Evolutionary conservation across 2,113 vertebrate genomes (phyloP).

Genomic region (Chelonoidis abingdonii): DNA sequence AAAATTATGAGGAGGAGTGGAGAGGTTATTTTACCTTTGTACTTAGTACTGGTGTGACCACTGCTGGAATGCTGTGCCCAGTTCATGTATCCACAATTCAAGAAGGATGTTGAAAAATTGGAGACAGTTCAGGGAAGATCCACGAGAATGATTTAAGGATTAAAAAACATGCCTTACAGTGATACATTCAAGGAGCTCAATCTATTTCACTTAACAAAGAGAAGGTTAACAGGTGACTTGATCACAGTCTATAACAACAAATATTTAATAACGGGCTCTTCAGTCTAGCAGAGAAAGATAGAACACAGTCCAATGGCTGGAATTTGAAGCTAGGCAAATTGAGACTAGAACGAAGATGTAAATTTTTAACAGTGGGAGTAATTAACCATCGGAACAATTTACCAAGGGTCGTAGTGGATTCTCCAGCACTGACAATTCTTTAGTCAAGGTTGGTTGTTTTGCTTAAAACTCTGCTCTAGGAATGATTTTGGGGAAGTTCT

Average conservation of each 20-base stretch:
- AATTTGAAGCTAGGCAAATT: background rate
- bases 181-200: background rate
- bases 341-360: background rate
- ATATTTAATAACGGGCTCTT: background rate
- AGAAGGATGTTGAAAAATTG: background rate
- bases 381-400: background rate
- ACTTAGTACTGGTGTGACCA: background rate
- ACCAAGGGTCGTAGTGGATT: background rate
- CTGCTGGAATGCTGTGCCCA: background rate
- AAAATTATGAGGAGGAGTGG: no score
- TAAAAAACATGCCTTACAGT: background rate
- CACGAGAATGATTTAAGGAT: background rate
- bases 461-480: background rate
- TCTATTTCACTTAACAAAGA: background rate
- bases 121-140: background rate
- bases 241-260: background rate
- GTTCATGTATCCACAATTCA: background rate
- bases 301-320: background rate
- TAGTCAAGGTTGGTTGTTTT: background rate
- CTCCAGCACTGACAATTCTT: background rate
- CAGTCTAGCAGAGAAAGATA: background rate
- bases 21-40: background rate
- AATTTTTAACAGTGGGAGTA: background rate
- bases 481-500: background rate
- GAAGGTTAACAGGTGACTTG: background rate